Base-by-base conservation (phyloP, 2,888 invertebrate genomes). In the Aphodius sticticus region DNA sequence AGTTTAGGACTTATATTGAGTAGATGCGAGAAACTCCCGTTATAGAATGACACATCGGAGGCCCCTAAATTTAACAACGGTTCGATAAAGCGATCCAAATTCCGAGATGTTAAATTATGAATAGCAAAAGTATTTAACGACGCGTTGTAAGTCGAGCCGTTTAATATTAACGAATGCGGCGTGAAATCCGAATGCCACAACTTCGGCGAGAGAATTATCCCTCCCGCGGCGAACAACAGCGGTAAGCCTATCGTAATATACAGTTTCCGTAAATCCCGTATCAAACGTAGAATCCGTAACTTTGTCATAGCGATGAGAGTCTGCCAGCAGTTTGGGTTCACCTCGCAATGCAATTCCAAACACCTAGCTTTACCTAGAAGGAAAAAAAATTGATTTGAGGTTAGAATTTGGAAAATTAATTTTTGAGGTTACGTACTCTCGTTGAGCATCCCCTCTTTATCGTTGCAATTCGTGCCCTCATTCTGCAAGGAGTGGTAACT, bases 171-270 rank as follows among this genome's bases (percentile, higher is more conserved):
- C 0, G 93, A 92, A 81, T 92, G 92, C 91, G 92, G 92, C 81
- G 92, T 91, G 84, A 92, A 91, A 12, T 92, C 91, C 84, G 93
- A 92, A 69, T 92, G 91, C 9, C 92, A 92, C 85, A 94, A 93
- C 36, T 92, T 91, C 81, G 91, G 91, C 83, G 91, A 91, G 38
- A 88, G 89, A 86, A 94, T 94, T 16, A 95, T 91, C 7, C 94
- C 94, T 15, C 94, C 87, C 0, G 93, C 93, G 78, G 94, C 93
- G 80, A 94, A 91, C 72, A 91, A 91, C 4, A 95, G 90, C 0
- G 95, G 95, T 86, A 95, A 90, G 77, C 95, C 90, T 81, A 95
- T 92, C 91, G 95, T 93, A 84, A 95, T 94, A 84, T 95, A 94
- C 0, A 95, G 89, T 85, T 95, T 93, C 88, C 94, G 94, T 0